Evolutionary conservation across 1,140 invertebrate species (phyloP), one percentile per base, ranked within the genome.

Genomic region (Maniola jurtina): DNA sequence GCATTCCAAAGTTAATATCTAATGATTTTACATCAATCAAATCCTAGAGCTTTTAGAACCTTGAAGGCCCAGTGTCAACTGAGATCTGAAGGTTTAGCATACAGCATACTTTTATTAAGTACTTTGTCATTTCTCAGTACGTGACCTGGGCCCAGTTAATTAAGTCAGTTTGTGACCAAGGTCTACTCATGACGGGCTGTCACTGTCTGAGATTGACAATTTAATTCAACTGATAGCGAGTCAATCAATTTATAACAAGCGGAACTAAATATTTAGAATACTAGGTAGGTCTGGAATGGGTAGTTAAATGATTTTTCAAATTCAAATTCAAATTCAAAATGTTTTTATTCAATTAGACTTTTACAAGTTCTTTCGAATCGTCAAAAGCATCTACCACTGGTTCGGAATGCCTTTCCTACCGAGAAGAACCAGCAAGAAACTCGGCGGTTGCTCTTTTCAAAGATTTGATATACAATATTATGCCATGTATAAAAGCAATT

Each of bases 71-170:
- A 45, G 9, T 45, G 42, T n/a, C 42, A 45, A 45, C 11, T n/a
- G 25, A 25, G 25, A 25, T 25, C 4, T n/a, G 40, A 42, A 42
- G 40, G 40, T 42, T 42, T 42, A 42, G 10, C 40, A 42, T 45
- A 45, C 42, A 13, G 42, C 9, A 45, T 45, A 45, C 42, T n/a
- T n/a, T 45, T 45, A n/a, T 11, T 5, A 45, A 45, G 42, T 45
- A n/a, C 42, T 52, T 52, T 9, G 14, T 25, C 48, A 52, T 52
- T 52, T 52, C 48, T 14, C 48, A 52, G 6, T 52, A 52, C 48
- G 16, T 52, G 48, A 52, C 14, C 16, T 45, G 42, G 42, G 42
- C 7, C 48, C 15, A 25, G 14, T 52, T 52, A 52, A 52, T 52
- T 52, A 52, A 52, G 48, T 52, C 48, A 52, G 16, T 11, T 11